Percentiles rank a stretch among this genome's conserved stretches.
phyloP scores from a whole-genome alignment of 2,113 vertebrate genomes.

The Mastomys natalensis region DNA sequence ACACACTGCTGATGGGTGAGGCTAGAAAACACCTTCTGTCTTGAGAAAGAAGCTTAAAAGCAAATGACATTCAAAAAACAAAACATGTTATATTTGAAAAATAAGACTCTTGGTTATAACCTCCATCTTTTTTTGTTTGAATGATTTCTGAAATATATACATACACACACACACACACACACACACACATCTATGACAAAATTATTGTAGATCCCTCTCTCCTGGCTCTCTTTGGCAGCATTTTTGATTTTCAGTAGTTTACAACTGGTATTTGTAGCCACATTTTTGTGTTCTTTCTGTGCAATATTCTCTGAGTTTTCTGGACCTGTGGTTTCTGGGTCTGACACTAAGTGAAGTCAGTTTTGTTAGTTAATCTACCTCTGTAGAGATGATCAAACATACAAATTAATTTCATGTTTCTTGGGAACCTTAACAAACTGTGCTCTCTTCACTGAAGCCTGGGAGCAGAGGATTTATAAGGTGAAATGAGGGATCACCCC shows the following conservation, averaged over 20 bases:
- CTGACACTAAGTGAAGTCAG: neutral
- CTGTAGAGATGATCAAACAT: neutral
- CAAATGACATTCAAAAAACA: conserved; percentile 39
- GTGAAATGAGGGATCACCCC: neutral
- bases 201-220: neutral
- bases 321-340: neutral
- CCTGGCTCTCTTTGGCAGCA: neutral
- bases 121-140: neutral
- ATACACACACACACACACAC: too few species aligned
- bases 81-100: conserved; percentile 28
- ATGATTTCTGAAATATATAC: neutral
- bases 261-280: neutral
- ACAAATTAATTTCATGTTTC: neutral
- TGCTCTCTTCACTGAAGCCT: neutral
- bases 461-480: neutral
- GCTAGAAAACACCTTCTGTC: conserved; percentile 42
- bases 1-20: neutral
- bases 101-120: conserved; percentile 16
- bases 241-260: neutral
- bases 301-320: neutral
- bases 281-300: neutral
- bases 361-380: neutral
- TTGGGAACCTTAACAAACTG: neutral
- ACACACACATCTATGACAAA: neutral
- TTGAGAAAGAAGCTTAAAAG: conserved; percentile 38